Percentiles rank a stretch among this genome's conserved stretches.
Conservation (phyloP, 1,140 invertebrate genomes). For the Chrysopa pallens region DNA sequence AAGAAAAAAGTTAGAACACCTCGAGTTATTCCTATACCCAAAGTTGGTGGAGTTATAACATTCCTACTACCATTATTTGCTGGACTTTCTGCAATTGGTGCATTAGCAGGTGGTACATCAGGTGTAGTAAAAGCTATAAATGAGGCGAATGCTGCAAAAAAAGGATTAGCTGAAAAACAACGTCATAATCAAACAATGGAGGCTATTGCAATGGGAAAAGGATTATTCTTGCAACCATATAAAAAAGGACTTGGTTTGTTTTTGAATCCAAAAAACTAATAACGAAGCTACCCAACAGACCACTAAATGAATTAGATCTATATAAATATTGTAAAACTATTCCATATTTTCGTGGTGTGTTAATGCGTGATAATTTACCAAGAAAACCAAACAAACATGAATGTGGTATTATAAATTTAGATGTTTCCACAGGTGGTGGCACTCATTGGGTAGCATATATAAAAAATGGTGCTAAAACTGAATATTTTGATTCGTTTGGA, state of each 20-base stretch:
- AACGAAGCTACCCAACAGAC: slow-evolving; percentile 6
- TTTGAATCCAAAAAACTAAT: slow-evolving; percentile 10
- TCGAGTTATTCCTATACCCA: slow-evolving; percentile 5
- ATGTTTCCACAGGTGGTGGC: slow-evolving; percentile 8
- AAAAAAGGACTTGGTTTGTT: slow-evolving; percentile 14
- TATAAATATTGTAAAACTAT: slow-evolving; percentile 10
- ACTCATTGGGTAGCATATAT: slow-evolving; percentile 16
- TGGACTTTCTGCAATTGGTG: slow-evolving; percentile 4
- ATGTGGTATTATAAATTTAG: slow-evolving; percentile 14
- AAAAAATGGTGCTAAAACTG: slow-evolving; percentile 7
- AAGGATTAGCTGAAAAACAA: slow-evolving; percentile 13
- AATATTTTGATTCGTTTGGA: slow-evolving; percentile 15
- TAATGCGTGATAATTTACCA: slow-evolving; percentile 14
- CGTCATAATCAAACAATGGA: slow-evolving; percentile 19
- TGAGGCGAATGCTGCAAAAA: slow-evolving; percentile 13
- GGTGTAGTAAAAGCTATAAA: slow-evolving; percentile 17
- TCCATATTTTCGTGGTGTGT: slow-evolving; percentile 16
- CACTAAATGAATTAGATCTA: slow-evolving; percentile 12
- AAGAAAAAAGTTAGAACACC: background rate
- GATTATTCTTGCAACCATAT: slow-evolving; percentile 18
- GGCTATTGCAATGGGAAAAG: slow-evolving; percentile 16
- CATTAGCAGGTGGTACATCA: slow-evolving; percentile 10
- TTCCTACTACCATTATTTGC: slow-evolving; percentile 7
- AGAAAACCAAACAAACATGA: slow-evolving; percentile 6
- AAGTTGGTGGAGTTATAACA: slow-evolving; percentile 4